Base-by-base conservation (phyloP, 2,797 vertebrate genomes). In the Gila robusta region DNA sequence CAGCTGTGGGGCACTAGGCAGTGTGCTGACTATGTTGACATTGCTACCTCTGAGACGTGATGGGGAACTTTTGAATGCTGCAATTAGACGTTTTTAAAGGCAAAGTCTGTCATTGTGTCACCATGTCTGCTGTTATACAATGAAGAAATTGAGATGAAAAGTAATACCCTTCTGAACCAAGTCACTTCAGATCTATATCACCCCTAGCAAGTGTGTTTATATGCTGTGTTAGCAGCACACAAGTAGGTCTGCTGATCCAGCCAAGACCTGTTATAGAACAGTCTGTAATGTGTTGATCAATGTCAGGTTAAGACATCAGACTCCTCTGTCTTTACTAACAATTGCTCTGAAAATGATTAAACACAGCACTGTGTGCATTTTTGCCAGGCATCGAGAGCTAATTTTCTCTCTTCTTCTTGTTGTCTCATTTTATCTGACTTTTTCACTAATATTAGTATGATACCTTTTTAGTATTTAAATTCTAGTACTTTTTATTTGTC, bases 41-140 rank as follows among this genome's bases (percentile, higher is more conserved):
- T 56, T 90, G 86, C 83, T 90, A 87, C 85, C 85, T 83, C 85
- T 59, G 87, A 89, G 88, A 90, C 77, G 2, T 80, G 83, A 87
- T 83, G 76, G 88, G 82, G 87, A 83, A 79, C 21, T 84, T 86
- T 78, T 19, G 28, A 83, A 89, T 83, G 78, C 86, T 23, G 82
- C 80, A 88, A 89, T 90, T 88, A 88, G 85, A 86, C 67, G 39
- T 52, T 82, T 87, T 85, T 90, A 83, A 88, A 85, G 83, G 72
- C 84, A 73, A 88, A 89, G 76, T 83, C 85, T 87, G 26, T 28
- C 84, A 77, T 85, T 87, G 82, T 89, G 88, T 90, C 89, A 88
- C 79, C 82, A 81, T 64, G 79, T 83, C 82, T 87, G 81, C 70
- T 70, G 19, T 74, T 87, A 47, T 67, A 64, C 79, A 47, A 44